Base-by-base conservation (phyloP, 1,140 invertebrate genomes). In the Dendrolimus kikuchii region DNA sequence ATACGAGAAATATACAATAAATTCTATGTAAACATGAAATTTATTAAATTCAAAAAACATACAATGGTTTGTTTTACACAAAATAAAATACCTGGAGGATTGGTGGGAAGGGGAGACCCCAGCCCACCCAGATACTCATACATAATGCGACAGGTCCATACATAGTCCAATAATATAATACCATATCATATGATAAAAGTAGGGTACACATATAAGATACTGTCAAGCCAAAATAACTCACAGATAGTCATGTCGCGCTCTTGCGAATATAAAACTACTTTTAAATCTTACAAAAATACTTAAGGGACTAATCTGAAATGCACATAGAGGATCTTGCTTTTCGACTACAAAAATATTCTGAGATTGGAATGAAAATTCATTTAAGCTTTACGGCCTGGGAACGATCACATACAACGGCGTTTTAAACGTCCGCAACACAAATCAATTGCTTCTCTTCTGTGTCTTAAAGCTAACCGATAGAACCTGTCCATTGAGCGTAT, bases 381-480 rank as follows among this genome's bases (percentile, higher is more conserved):
- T 79, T 78, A 81, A 68, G 71, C 76, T 81, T 81, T 23, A 23
- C 74, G 77, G 80, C 74, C 81, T 70, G 64, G 62, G 71, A 80
- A 77, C 66, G 56, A 77, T 76, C 74, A 77, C 74, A 77, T 68
- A 70, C 70, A 59, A 71, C 64, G 76, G 71, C 74, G 76, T 79
- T 67, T 52, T 64, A 48, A 79, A 79, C 73, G 73, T 76, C 74
- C 71, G 66, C 76, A 76, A 57, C 59, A 64, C 64, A 69, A 70
- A 49, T 70, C 82, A 84, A 71, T 75, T 79, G 71, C 74, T 88
- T 77, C 82, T 85, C 79, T 96, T 96, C 89, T 95, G 95, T 73
- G 95, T 98, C 90, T 98, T 98, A 91, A 99, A 99, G 86, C 96
- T 98, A 83, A 99, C 98, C 89, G 99, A 98, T 66, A 99, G 91